A percentile compares a stretch with the other conserved stretches of the same genome.
phyloP scores from a whole-genome alignment of 1,140 invertebrate genomes.

The Caenorhabditis remanei region DNA sequence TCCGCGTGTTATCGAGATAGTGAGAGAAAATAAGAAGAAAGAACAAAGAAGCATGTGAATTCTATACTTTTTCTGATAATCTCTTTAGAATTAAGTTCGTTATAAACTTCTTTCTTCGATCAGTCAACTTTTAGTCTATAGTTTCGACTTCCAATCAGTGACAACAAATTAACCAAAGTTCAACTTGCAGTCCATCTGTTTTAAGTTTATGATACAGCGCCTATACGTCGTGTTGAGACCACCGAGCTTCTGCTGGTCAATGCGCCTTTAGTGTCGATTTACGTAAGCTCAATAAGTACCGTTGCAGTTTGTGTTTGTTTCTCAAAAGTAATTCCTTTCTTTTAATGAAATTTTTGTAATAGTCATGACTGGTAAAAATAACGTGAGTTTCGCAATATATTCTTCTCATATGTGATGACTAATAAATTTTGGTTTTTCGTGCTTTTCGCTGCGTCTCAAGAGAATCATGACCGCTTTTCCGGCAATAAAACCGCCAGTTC shows the following conservation, averaged over 20 bases:
- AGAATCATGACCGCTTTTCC: not conserved
- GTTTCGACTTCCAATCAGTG: too few species aligned
- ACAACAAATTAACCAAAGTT: too few species aligned
- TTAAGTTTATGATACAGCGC: not conserved
- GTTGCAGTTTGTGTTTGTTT: too few species aligned
- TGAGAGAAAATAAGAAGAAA: not conserved
- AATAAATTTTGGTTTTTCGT: not conserved
- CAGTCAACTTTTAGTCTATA: too few species aligned
- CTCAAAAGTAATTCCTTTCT: too few species aligned
- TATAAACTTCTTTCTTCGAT: too few species aligned
- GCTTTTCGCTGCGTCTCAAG: not conserved
- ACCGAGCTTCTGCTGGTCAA: not conserved
- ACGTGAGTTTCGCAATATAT: not conserved
- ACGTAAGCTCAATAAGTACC: not conserved
- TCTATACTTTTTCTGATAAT: not conserved
- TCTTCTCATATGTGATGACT: not conserved
- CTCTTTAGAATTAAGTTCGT: not conserved
- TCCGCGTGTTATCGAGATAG: not conserved
- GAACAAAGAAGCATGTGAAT: not conserved
- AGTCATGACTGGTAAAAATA: too few species aligned
- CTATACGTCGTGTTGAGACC: not conserved
- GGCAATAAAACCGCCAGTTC: not conserved
- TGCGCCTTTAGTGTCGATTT: constrained; percentile 12
- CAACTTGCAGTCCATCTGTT: too few species aligned
- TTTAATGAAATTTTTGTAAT: too few species aligned